phyloP scores from a whole-genome alignment of 2,888 invertebrate species.

The Ophonus ardosiacus region DNA sequence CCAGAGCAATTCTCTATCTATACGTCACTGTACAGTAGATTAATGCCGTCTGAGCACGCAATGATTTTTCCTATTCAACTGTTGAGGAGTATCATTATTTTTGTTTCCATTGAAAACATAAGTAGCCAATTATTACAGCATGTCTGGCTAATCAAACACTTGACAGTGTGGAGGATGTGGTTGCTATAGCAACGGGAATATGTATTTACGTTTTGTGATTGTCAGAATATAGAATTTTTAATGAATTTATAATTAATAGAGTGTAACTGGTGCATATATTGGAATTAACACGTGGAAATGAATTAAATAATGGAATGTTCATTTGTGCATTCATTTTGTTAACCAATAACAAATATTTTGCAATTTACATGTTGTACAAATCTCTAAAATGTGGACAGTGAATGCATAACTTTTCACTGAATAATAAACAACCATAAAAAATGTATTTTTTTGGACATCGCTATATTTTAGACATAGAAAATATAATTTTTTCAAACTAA shows the following conservation, averaged over 20 bases:
- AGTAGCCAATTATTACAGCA: background rate
- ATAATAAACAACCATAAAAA: no score
- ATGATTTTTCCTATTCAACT: background rate
- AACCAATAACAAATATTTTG: slow-evolving; percentile 16
- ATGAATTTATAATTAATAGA: background rate
- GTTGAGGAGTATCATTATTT: background rate
- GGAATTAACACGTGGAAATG: slow-evolving; percentile 2
- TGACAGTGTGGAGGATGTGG: background rate
- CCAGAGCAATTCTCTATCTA: background rate
- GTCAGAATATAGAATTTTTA: background rate
- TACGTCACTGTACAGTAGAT: background rate
- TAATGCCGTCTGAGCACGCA: background rate
- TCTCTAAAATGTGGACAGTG: background rate
- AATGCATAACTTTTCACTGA: background rate
- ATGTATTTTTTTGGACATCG: no score
- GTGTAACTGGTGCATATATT: slow-evolving; percentile 1
- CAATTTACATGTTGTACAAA: background rate
- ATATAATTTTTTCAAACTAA: no score
- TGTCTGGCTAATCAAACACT: background rate
- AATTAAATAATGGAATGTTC: slow-evolving; percentile 3
- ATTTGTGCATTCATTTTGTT: slow-evolving; percentile 5
- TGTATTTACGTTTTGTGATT: background rate
- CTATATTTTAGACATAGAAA: no score
- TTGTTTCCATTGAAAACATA: background rate
- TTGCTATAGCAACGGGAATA: background rate